These are phyloP conservation scores for Julus scanicus DNA, from an alignment of 2,888 invertebrate genomes.

Conservation along the genomic window DNA sequence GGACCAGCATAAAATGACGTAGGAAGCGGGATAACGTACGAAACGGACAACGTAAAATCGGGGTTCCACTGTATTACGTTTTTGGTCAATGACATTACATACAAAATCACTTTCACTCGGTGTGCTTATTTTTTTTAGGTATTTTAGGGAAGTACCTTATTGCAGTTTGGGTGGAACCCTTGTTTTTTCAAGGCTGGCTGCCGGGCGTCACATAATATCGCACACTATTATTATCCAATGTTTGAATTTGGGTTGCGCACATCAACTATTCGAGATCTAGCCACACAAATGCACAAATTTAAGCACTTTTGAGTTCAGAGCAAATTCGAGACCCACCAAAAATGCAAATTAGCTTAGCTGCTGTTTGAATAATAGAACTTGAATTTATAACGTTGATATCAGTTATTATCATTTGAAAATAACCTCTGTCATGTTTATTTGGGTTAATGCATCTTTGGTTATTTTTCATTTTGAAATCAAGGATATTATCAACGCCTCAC, in stretches of 20 bases:
- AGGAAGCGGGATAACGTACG: too few species aligned
- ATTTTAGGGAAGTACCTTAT: constrained; percentile 28
- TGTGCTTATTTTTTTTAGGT: neutral
- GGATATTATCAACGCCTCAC: constrained; percentile 35
- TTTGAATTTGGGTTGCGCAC: constrained; percentile 5
- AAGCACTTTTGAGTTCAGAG: neutral
- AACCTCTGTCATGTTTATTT: neutral
- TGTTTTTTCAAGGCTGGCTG: constrained; percentile 20
- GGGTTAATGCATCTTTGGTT: neutral
- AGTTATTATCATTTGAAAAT: constrained; percentile 17
- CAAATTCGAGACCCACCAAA: constrained; percentile 36
- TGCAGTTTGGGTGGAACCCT: neutral
- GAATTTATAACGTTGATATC: neutral
- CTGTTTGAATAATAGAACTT: neutral
- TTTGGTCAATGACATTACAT: constrained; percentile 3
- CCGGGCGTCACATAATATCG: neutral
- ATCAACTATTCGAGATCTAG: neutral
- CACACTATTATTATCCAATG: neutral
- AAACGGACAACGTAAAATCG: too few species aligned
- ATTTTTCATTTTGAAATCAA: neutral
- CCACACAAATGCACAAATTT: neutral
- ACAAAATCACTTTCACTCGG: neutral
- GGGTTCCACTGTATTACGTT: too few species aligned
- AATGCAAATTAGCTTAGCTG: neutral
- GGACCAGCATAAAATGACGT: too few species aligned